A percentile compares a stretch with the other conserved stretches of the same genome.
Evolutionary conservation across 2,113 vertebrate species (phyloP).

Genomic region (Leptocoma aspasia): DNA sequence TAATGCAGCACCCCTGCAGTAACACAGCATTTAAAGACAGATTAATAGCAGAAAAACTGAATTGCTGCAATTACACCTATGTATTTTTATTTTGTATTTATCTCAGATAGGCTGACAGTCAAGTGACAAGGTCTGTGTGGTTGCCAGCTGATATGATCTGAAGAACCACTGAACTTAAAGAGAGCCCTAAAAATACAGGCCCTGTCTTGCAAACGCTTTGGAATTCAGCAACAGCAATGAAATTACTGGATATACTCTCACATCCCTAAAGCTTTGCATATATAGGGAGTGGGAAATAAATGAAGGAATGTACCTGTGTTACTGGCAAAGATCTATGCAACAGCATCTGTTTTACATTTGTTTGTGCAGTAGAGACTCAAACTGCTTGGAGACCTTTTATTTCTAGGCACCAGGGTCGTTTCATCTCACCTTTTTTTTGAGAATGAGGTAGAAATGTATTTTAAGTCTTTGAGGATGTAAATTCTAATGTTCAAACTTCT

Average conservation of each 20-base stretch:
- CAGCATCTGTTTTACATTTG: neutral
- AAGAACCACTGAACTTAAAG: neutral
- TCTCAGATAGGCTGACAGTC: neutral
- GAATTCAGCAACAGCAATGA: neutral
- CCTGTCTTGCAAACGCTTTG: neutral
- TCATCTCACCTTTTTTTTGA: neutral
- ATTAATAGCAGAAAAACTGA: neutral
- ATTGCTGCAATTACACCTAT: neutral
- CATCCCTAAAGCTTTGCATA: neutral
- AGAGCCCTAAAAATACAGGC: neutral
- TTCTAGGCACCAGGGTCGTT: neutral
- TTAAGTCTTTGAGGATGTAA: neutral
- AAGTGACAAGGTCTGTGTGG: neutral
- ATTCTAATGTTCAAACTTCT: neutral
- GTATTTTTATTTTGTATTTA: neutral
- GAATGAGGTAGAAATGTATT: neutral
- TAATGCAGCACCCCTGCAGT: neutral
- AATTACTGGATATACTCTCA: neutral
- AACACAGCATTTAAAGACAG: neutral
- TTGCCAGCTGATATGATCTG: neutral
- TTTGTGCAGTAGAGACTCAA: neutral
- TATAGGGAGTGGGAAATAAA: neutral
- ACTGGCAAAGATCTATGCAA: neutral
- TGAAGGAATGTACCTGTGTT: neutral
- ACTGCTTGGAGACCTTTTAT: neutral